Evolutionary conservation across 2,888 invertebrate genomes (phyloP), one percentile per base, ranked within the genome.

Genomic region (Dasysyrphus tricinctus): DNA sequence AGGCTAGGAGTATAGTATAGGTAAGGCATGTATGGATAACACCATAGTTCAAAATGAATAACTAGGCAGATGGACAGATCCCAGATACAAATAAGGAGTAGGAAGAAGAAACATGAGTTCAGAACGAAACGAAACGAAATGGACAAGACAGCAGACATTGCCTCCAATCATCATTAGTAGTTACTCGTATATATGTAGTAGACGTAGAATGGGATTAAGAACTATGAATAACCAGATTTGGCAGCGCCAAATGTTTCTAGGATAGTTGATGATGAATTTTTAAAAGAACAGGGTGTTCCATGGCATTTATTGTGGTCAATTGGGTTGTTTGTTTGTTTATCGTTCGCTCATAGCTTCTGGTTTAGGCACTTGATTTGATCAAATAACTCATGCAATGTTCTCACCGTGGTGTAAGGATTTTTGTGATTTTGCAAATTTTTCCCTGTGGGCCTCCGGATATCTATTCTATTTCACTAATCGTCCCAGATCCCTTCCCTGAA

Each of bases 101-200:
- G 86, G 86, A 61, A 51, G 72, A 75, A 73, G 44, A 63, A 78
- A 75, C 77, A 74, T 80, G 59, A 61, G 24, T 57, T 72, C 63
- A 42, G 42, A 80, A 72, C 54, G 70, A 80, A 61, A 61, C 24
- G 32, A 67, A 84, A 77, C 80, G 80, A 73, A 86, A 74, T 47
- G 74, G 77, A 86, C 86, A 82, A 82, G 86, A 86, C 86, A 86
- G 74, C 78, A 86, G 78, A 86, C 86, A 86, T 86, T 82, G 86
- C 82, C 82, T 82, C 86, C 82, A 86, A 86, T 86, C 86, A 86
- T 86, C 86, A 86, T 86, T 86, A 86, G 78, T 37, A 51, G 24
- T 29, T 51, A 3, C 29, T 32, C 29, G 16, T 54, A 14, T 54
- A 29, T 14, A 54, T 3, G 19, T 14, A 54, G n/a, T 24, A 54